phyloP scores from a whole-genome alignment of 2,797 vertebrate species.

The Paguma larvata region DNA sequence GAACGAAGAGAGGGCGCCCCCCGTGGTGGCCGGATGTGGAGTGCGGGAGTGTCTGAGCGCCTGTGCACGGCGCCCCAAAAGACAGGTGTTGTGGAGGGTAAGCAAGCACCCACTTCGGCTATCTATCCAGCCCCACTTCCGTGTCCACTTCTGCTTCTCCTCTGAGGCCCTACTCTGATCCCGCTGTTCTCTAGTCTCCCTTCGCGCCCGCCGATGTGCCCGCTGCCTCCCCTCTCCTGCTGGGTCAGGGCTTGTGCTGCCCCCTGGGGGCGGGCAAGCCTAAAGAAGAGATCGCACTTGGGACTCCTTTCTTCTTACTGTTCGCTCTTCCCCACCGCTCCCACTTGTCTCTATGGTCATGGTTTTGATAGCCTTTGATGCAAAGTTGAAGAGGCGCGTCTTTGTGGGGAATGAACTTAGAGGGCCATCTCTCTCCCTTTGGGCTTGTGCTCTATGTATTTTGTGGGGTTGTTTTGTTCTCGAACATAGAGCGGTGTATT shows the following conservation, averaged over 20 bases:
- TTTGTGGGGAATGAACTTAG: not conserved
- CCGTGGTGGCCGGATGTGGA: rapidly evolving
- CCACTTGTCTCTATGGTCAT: not conserved
- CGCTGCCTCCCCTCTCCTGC: not conserved
- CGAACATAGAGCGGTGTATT: not conserved
- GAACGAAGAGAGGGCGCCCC: not conserved
- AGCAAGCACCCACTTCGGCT: too few relatives aligned
- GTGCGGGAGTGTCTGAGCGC: too few relatives aligned
- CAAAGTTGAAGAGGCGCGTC: not conserved
- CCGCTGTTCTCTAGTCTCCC: too few relatives aligned
- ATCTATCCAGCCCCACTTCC: not conserved
- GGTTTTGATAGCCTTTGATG: not conserved
- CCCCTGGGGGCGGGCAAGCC: not conserved
- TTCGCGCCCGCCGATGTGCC: rapidly evolving
- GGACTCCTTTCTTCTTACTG: not conserved
- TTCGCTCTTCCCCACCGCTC: not conserved
- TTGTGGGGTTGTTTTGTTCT: not conserved
- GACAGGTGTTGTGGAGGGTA: rapidly evolving
- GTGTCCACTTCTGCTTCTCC: not conserved
- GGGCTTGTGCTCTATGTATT: not conserved
- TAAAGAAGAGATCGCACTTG: not conserved
- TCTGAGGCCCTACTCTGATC: not conserved
- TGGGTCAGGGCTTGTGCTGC: not conserved
- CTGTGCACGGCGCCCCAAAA: rapidly evolving
- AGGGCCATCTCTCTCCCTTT: not conserved